Base-by-base conservation (phyloP, 64 coral and sea anemone species). In the Pachyseris speciosa region DNA sequence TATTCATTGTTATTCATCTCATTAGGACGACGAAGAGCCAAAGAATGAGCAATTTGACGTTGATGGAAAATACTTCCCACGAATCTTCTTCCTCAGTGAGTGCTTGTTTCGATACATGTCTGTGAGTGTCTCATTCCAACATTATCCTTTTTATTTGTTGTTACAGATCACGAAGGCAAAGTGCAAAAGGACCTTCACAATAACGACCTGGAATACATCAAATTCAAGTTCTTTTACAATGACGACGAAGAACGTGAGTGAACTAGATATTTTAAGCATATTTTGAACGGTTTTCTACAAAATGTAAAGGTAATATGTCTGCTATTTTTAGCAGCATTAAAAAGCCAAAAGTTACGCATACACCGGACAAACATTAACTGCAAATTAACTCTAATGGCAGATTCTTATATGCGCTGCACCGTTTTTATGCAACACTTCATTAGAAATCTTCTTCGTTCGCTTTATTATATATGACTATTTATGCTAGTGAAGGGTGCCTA, bases 31-130 rank as follows among this genome's bases (percentile, higher is more conserved):
- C 7, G 96, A 95, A 28, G 96, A 98, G 42, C 96, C 96, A 22
- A 91, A 98, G 55, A 90, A 92, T 53, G 80, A 91, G 4, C 94
- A 86, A 55, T 98, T 89, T 30, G 72, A 93, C 24, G 86, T 98
- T 2, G 96, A 98, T 61, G 96, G 96, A 12, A 92, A 83, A 81
- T 98, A 98, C 63, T 98, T 89, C 37, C 96, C 96, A n/a, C 76
- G 96, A 48, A 67, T 98, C 32, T 95, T 89, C 39, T 95, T 98
- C 48, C 72, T 98, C 27, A 81, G 96, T 98, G 83, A 66, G 80
- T 60, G 7, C 16, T 39, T 42, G 27, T 47, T 12, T 31, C 2
- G 12, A n/a, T 1, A 7, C 39, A 16, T 24, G 42, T 12, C 8
- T 24, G 11, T 79, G 12, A 17, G 20, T 12, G 15, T 41, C 19